Base-by-base conservation (phyloP, 2,888 invertebrate species). In the Drosophila yooni region DNA sequence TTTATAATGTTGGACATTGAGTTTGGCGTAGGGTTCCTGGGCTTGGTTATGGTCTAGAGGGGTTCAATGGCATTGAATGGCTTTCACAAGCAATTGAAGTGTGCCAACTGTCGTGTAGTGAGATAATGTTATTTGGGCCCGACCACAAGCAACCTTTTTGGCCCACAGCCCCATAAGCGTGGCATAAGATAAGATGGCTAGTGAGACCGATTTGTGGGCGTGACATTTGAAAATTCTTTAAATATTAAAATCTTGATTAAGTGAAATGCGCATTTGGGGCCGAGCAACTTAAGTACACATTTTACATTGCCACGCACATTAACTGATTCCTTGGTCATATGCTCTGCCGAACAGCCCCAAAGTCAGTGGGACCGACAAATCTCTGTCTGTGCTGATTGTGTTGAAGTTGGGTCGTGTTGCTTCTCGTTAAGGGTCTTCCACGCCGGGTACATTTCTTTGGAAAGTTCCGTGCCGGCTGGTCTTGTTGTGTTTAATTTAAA, bases 191-290 rank as follows among this genome's bases (percentile, higher is more conserved):
- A 76, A 77, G 57, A 67, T 66, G 61, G 36, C 53, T 46, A 46
- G 56, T 29, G 53, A 43, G 27, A 58, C 66, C 72, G 62, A 75
- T 84, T 82, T 78, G 73, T 68, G 64, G 73, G 56, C 71, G 53
- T 71, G 74, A 67, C 74, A 69, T 81, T 75, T 75, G 71, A 51
- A 88, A 84, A 81, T 85, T 85, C 81, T 89, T 91, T 91, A 91
- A 91, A 91, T 91, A 91, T 91, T 91, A 89, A 92, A 91, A 91
- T 91, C 91, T 91, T 91, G 91, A 92, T 91, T 92, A 91, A 91
- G 92, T 85, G 90, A 91, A 91, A 91, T 91, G 86, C 77, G 86
- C 89, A 89, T 88, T 89, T 79, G 85, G 88, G 88, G 77, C 79
- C 72, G 64, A 51, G 70, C 75, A 78, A 74, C 78, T 83, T 77